A percentile compares a stretch with the other conserved stretches of the same genome.
Evolutionary conservation across 2,113 vertebrate species (phyloP).

Genomic region (Cygnus buccinator): DNA sequence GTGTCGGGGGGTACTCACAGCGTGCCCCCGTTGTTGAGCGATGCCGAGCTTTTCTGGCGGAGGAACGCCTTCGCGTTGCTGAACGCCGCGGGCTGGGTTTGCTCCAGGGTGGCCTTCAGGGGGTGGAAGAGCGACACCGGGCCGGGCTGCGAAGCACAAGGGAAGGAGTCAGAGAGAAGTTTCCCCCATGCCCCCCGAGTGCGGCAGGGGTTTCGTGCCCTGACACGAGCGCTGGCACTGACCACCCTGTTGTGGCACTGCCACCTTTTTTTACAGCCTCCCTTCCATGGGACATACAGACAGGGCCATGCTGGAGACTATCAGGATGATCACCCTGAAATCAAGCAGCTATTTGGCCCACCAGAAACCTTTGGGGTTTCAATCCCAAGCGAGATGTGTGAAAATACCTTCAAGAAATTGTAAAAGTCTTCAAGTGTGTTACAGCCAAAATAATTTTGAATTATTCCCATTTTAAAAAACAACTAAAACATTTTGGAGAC

Average conservation of each 20-base stretch:
- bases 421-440: neutral
- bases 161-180: neutral
- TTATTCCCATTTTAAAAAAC: neutral
- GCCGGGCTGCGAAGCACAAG: constrained; percentile 71
- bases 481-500: neutral
- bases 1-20: constrained; percentile 80
- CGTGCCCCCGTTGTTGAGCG: constrained; percentile 89
- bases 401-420: neutral
- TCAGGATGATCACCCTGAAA: neutral
- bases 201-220: rapidly evolving
- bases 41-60: constrained; percentile 83
- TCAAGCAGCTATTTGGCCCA: rapidly evolving
- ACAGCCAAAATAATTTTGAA: neutral
- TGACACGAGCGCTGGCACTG: neutral
- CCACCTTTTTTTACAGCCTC: neutral
- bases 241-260: rapidly evolving
- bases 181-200: rapidly evolving
- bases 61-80: constrained; percentile 81
- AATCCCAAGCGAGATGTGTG: neutral
- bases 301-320: neutral
- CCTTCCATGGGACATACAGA: rapidly evolving
- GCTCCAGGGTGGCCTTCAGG: constrained; percentile 84
- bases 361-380: neutral
- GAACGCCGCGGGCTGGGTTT: constrained; percentile 73
- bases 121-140: constrained; percentile 81